Percentiles rank a stretch among this genome's conserved stretches.
These are phyloP conservation scores for Syritta pipiens DNA, from an alignment of 2,888 invertebrate species.

Conservation along the genomic window DNA sequence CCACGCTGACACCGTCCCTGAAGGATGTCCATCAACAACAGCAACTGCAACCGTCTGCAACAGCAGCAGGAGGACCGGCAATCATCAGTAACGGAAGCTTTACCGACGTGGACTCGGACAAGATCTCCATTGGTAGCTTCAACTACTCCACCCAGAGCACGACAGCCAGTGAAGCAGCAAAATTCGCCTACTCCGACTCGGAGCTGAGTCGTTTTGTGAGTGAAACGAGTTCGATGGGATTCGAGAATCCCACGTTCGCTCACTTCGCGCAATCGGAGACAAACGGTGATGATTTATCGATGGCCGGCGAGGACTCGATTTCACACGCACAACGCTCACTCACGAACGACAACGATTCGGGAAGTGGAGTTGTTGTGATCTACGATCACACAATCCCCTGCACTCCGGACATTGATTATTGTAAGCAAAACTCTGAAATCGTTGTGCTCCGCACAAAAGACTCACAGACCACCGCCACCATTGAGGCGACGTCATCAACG, in stretches of 20 bases:
- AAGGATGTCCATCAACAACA: constrained; percentile 30
- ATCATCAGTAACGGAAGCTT: constrained; percentile 43
- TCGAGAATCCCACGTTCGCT: constrained; percentile 78
- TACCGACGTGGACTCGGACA: constrained; percentile 70
- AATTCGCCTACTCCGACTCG: constrained; percentile 75
- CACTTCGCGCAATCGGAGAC: constrained; percentile 74
- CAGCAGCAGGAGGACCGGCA: constrained; percentile 36
- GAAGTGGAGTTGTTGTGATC: constrained; percentile 77
- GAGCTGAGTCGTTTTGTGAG: constrained; percentile 78
- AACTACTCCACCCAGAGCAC: constrained; percentile 73
- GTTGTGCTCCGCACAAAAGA: constrained; percentile 78
- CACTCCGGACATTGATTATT: constrained; percentile 78
- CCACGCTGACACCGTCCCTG: constrained; percentile 50
- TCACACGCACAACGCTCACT: constrained; percentile 64
- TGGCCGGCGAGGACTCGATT: constrained; percentile 71
- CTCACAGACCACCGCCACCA: constrained; percentile 73
- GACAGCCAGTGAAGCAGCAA: constrained; percentile 68
- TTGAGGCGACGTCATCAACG: constrained; percentile 45
- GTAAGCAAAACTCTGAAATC: constrained; percentile 78
- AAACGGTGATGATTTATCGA: constrained; percentile 53
- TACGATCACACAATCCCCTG: constrained; percentile 78
- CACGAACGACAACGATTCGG: constrained; percentile 58
- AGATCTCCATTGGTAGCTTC: constrained; percentile 70
- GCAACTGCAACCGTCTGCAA: constrained; percentile 31
- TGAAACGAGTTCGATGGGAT: constrained; percentile 78